phyloP scores from a whole-genome alignment of 2,888 invertebrate genomes.

The Nephrotoma guestfalica region DNA sequence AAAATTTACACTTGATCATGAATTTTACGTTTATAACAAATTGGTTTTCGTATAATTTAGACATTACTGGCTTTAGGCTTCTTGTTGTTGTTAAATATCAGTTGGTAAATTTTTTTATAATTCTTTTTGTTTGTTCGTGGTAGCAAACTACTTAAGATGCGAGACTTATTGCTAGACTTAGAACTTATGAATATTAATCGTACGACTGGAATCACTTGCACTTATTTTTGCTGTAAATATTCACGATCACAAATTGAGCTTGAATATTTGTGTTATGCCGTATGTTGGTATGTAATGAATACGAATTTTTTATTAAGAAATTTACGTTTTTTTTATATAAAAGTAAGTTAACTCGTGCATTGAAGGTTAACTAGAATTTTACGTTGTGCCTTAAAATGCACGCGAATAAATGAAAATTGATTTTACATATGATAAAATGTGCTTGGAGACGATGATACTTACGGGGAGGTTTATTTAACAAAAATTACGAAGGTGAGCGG shows the following conservation, averaged over 20 bases:
- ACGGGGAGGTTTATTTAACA: too few species aligned
- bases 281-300: neutral
- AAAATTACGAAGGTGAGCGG: too few species aligned
- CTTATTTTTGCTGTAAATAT: neutral
- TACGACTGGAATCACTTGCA: neutral
- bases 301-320: neutral
- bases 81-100: neutral
- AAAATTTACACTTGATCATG: neutral
- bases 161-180: neutral
- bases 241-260: neutral
- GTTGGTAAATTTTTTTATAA: too few species aligned
- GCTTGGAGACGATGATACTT: neutral
- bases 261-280: neutral
- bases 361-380: neutral
- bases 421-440: neutral
- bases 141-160: too few species aligned
- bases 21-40: neutral
- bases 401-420: neutral
- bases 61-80: neutral
- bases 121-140: too few species aligned
- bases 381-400: neutral
- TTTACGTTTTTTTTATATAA: neutral
- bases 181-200: neutral
- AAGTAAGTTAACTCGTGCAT: neutral
- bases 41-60: neutral